Base-by-base conservation (phyloP, 2,888 invertebrate species). In the Chaetogeoica ovagalla region DNA sequence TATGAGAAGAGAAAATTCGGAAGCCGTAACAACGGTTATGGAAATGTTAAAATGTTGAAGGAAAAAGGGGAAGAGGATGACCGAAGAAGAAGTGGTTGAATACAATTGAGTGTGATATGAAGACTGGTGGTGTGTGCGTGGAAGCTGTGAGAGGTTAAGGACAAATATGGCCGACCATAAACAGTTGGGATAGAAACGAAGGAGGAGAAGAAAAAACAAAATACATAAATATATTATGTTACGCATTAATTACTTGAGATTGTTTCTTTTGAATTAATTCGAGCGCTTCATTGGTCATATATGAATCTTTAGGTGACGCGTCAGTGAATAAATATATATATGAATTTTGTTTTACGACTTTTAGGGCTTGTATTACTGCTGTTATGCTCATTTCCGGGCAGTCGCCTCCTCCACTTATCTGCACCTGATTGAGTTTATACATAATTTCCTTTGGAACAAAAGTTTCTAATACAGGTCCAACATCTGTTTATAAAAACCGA, bases 311-410 rank as follows among this genome's bases (percentile, higher is more conserved):
- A 0, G 93, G 90, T 0, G 91, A 88, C 1, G 93, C 93, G 84
- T 93, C 93, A 2, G 93, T 93, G 85, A 93, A 93, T 43, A 93
- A 92, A 84, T 92, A 93, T 60, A 93, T 87, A 85, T 90, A 91
- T 0, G 93, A 93, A 81, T 89, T 87, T 0, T 92, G 91, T 19
- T 90, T 86, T 62, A 91, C 90, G 15, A 89, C 88, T 83, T 90
- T 89, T 55, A 93, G 86, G 0, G 93, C 93, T 82, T 89, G 85
- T 77, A 89, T 88, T 60, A 92, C 90, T n/a, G 91, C 93, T 0
- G 88, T 88, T 9, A 92, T 85, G 0, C 91, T 89, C 88, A 89
- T 91, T 86, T 93, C 93, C 0, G 93, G 92, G 84, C 93, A 93
- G 85, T 92, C 92, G 0, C 91, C 91, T 0, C 93, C 93, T 0